Percentiles rank a stretch among this genome's conserved stretches.
Conservation (phyloP, 2,113 vertebrate species). For the Alethe diademata region DNA sequence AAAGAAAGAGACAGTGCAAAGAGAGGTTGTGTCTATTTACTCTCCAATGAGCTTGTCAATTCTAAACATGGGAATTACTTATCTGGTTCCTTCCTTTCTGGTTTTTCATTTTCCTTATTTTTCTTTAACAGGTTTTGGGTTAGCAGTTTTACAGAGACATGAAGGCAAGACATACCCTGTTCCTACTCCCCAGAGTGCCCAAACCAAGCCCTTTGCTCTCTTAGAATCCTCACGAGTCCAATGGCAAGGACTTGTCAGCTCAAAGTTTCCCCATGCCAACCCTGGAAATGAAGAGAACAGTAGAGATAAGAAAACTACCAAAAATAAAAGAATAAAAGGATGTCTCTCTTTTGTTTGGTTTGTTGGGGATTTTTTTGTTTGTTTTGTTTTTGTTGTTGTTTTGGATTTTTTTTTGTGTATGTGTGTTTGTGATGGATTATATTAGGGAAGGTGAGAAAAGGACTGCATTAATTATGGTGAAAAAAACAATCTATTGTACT, state of each 20-base stretch:
- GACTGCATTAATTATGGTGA: neutral
- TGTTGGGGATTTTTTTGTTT: neutral
- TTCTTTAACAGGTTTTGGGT: neutral
- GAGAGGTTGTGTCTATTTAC: neutral
- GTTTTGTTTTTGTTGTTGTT: neutral
- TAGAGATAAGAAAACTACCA: neutral
- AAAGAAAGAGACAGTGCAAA: neutral
- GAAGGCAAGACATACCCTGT: neutral
- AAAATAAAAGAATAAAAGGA: neutral
- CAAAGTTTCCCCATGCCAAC: neutral
- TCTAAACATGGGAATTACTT: neutral
- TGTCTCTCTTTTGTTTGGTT: no score
- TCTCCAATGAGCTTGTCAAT: neutral
- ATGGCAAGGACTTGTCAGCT: neutral
- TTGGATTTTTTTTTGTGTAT: neutral
- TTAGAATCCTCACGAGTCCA: rapidly evolving
- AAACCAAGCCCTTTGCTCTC: neutral
- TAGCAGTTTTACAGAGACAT: neutral
- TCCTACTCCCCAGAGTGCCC: neutral
- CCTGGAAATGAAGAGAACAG: neutral
- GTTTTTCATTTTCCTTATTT: neutral
- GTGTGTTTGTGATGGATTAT: neutral
- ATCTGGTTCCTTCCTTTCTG: neutral
- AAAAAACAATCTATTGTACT: neutral
- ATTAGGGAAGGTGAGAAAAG: neutral